phyloP scores from a whole-genome alignment of 2,888 invertebrate species.

The Leistus spinibarbis region DNA sequence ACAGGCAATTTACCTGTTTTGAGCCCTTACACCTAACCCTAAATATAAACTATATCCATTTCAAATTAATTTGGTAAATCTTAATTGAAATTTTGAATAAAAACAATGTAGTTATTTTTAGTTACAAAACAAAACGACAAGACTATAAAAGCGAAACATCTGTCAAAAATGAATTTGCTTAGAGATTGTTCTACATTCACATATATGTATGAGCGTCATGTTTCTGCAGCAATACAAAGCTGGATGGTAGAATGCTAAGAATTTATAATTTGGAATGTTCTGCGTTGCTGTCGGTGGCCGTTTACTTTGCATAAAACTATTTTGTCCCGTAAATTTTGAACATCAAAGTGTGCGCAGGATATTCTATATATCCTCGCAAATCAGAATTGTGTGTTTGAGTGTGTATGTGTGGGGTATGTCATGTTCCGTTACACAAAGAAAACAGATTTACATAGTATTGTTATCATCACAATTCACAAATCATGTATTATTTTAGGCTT shows the following conservation, averaged over 20 bases:
- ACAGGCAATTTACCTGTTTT: too few relatives aligned
- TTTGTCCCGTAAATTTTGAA: conserved; percentile 6
- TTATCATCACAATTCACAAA: neutral
- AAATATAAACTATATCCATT: too few relatives aligned
- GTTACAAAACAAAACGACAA: too few relatives aligned
- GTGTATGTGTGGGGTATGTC: neutral
- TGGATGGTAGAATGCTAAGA: conserved; percentile 1
- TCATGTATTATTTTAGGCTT: neutral
- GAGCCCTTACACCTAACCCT: too few relatives aligned
- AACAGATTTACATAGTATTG: neutral
- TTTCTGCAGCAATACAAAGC: neutral
- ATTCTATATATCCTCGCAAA: neutral
- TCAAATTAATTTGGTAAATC: too few relatives aligned
- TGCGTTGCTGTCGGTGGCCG: neutral
- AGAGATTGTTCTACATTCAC: neutral
- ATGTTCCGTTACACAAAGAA: neutral
- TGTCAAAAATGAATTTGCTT: neutral
- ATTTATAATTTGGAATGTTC: conserved; percentile 14
- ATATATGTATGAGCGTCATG: neutral
- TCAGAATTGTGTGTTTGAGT: neutral
- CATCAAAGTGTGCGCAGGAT: neutral
- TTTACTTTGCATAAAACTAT: conserved; percentile 14
- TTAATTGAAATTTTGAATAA: too few relatives aligned
- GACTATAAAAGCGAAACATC: too few relatives aligned
- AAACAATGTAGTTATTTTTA: too few relatives aligned